Percentiles rank a stretch among this genome's conserved stretches.
Conservation (phyloP, 2,888 invertebrate species). For the Margaritifera margaritifera region DNA sequence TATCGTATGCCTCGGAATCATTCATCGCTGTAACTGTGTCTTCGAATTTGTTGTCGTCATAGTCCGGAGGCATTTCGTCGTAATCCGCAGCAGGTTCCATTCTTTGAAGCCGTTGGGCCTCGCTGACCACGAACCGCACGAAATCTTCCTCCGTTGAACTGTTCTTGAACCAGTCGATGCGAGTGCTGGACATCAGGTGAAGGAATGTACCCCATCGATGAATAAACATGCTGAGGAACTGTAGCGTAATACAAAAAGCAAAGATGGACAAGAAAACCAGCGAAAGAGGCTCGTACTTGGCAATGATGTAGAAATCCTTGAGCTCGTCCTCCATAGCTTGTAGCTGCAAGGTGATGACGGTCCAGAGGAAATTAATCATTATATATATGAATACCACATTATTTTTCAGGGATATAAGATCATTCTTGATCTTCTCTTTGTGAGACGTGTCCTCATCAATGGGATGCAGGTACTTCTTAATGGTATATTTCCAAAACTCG, state of each 20-base stretch:
- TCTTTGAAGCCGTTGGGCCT: slow-evolving; percentile 58
- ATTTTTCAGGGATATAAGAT: slow-evolving; percentile 56
- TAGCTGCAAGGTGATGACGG: slow-evolving; percentile 97
- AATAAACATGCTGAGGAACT: slow-evolving; percentile 64
- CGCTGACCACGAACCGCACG: slow-evolving; percentile 61
- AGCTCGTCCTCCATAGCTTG: slow-evolving; percentile 82
- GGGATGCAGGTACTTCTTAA: slow-evolving; percentile 94
- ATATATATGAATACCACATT: slow-evolving; percentile 74
- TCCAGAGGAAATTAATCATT: slow-evolving; percentile 99
- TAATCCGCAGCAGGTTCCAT: slow-evolving; percentile 63
- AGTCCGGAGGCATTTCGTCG: slow-evolving; percentile 49
- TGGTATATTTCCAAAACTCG: slow-evolving; percentile 93
- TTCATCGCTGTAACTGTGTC: slow-evolving; percentile 19
- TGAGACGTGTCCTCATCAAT: slow-evolving; percentile 90
- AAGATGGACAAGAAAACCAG: slow-evolving; percentile 61
- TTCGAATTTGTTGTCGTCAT: slow-evolving; percentile 42
- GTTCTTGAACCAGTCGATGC: slow-evolving; percentile 62
- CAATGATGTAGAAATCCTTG: slow-evolving; percentile 77
- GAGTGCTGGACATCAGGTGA: slow-evolving; percentile 64
- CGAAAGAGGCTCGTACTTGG: slow-evolving; percentile 63
- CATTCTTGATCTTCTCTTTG: slow-evolving; percentile 59
- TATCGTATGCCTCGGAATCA: slow-evolving; percentile 30
- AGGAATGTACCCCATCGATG: slow-evolving; percentile 67
- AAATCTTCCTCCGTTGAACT: slow-evolving; percentile 63
- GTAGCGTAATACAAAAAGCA: slow-evolving; percentile 56